A percentile compares a stretch with the other conserved stretches of the same genome.
These are phyloP conservation scores for Drosophila ercepeae DNA, from an alignment of 1,140 invertebrate genomes.

Conservation along the genomic window DNA sequence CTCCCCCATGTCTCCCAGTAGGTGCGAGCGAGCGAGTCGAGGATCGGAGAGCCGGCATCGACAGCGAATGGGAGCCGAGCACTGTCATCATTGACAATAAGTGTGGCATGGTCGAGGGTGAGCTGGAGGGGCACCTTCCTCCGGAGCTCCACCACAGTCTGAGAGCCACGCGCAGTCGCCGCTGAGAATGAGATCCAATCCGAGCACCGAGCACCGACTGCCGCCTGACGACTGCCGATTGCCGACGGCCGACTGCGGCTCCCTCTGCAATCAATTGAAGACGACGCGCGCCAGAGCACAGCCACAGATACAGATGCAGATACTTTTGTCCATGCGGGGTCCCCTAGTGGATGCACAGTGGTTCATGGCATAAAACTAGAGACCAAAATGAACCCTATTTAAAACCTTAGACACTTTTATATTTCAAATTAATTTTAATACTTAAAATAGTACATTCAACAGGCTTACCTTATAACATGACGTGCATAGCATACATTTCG, in stretches of 20 bases:
- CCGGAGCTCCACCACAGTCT: slow-evolving; percentile 16
- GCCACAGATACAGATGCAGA: slow-evolving; percentile 33
- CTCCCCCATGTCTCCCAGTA: slow-evolving; percentile 40
- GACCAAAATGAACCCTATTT: neutral
- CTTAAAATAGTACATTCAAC: no score
- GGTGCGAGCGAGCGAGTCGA: slow-evolving; percentile 41
- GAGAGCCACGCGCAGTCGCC: slow-evolving; percentile 69
- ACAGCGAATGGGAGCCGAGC: slow-evolving; percentile 63
- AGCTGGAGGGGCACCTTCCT: slow-evolving; percentile 12
- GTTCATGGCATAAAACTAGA: neutral
- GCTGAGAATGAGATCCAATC: slow-evolving; percentile 53
- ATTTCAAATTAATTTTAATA: no score
- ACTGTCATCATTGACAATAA: slow-evolving; percentile 84
- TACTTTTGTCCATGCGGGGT: slow-evolving; percentile 18
- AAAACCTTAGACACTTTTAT: neutral
- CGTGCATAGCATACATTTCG: no score
- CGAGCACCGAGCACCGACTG: slow-evolving; percentile 32
- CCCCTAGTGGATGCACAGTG: slow-evolving; percentile 9
- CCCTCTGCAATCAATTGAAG: slow-evolving; percentile 74
- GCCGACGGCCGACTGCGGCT: slow-evolving; percentile 22
- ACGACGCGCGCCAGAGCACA: slow-evolving; percentile 76
- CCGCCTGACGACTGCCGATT: slow-evolving; percentile 25
- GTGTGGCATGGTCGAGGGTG: slow-evolving; percentile 76
- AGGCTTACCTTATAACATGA: no score
- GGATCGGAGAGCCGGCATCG: slow-evolving; percentile 52